Evolutionary conservation across 2,888 invertebrate species (phyloP).

Genomic region (Polydrusus tereticollis): DNA sequence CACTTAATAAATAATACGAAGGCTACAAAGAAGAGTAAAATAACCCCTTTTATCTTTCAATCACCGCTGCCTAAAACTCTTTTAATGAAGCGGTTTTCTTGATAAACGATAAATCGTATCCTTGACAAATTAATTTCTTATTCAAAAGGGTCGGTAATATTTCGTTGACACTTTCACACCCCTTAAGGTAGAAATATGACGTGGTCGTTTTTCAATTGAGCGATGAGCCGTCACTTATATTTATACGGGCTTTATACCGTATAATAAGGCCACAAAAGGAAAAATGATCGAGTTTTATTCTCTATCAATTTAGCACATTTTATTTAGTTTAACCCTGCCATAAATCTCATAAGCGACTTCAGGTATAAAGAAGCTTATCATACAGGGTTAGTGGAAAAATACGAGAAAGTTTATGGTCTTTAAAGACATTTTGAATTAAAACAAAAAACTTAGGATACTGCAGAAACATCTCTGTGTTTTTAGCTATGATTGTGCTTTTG

Average conservation of each 20-base stretch:
- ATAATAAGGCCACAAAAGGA: background rate
- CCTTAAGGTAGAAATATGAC: slow-evolving; percentile 23
- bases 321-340: background rate
- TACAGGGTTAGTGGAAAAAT: too few relatives aligned
- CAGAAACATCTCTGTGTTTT: too few relatives aligned
- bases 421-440: too few relatives aligned
- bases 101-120: slow-evolving; percentile 20
- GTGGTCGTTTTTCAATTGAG: slow-evolving; percentile 10
- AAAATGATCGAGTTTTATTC: slow-evolving; percentile 18
- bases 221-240: slow-evolving; percentile 13
- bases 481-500: too few relatives aligned
- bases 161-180: slow-evolving; percentile 20
- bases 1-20: too few relatives aligned
- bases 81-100: slow-evolving; percentile 8
- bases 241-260: background rate
- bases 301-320: slow-evolving; percentile 15
- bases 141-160: slow-evolving; percentile 16
- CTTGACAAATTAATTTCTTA: slow-evolving; percentile 34
- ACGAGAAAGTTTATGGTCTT: too few relatives aligned
- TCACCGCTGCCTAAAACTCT: background rate
- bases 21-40: too few relatives aligned
- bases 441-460: too few relatives aligned
- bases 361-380: too few relatives aligned
- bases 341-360: too few relatives aligned
- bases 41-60: background rate